Evolutionary conservation across 2,888 invertebrate genomes (phyloP).

Genomic region (Dioctria linearis): DNA sequence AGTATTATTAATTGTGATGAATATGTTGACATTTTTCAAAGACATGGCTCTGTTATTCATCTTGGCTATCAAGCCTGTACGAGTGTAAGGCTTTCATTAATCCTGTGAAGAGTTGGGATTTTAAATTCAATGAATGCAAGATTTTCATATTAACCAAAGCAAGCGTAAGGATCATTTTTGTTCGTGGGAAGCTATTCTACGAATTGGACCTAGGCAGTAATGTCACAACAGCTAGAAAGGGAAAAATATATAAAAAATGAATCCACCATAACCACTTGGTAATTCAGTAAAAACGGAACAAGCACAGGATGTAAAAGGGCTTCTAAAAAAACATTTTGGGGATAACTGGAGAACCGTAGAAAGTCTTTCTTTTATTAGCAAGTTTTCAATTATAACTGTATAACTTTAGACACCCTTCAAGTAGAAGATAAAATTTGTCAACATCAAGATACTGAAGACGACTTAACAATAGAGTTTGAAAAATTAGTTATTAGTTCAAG

Average conservation of each 20-base stretch:
- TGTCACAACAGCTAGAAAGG: not conserved
- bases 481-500: too few species aligned
- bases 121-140: not conserved
- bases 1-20: not conserved
- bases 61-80: not conserved
- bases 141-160: not conserved
- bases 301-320: not conserved
- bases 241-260: not conserved
- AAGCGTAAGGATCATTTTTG: not conserved
- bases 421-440: too few species aligned
- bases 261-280: not conserved
- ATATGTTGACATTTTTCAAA: not conserved
- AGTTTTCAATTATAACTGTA: too few species aligned
- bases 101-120: not conserved
- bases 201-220: not conserved
- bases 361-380: too few species aligned
- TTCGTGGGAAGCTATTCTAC: not conserved
- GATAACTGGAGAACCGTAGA: not conserved
- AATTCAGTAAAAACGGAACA: not conserved
- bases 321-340: not conserved
- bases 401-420: too few species aligned
- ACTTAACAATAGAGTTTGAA: too few species aligned
- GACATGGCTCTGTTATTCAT: not conserved
- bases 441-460: too few species aligned
- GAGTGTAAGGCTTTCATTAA: not conserved